These are phyloP conservation scores for Taxidea taxus DNA, from an alignment of 2,113 vertebrate genomes.

Conservation along the genomic window DNA sequence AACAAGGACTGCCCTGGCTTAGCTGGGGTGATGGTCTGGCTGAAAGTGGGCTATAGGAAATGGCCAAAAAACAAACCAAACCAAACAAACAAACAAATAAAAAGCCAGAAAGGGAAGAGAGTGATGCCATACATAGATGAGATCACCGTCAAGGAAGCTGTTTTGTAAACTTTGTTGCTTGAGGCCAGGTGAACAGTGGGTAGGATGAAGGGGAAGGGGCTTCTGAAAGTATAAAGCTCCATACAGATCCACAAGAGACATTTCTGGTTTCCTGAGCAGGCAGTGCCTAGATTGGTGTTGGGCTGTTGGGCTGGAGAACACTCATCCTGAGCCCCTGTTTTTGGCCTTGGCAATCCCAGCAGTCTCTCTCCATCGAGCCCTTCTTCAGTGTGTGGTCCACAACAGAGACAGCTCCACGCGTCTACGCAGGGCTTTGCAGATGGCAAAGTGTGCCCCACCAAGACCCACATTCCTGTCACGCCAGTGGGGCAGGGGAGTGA, in stretches of 20 bases:
- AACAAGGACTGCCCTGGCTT: background rate
- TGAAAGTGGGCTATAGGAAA: background rate
- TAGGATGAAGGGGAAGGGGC: background rate
- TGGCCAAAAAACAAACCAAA: background rate
- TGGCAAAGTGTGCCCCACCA: background rate
- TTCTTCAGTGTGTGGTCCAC: background rate
- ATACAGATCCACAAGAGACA: accelerated
- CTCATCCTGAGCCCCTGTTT: background rate
- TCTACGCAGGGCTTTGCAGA: background rate
- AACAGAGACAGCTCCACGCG: background rate
- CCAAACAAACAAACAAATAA: background rate
- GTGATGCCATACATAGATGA: background rate
- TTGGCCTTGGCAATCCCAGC: background rate
- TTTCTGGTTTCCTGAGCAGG: background rate
- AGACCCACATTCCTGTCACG: background rate
- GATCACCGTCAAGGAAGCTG: background rate
- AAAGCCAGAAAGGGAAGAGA: background rate
- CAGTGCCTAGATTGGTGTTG: background rate
- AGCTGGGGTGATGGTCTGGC: background rate
- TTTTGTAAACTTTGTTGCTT: background rate
- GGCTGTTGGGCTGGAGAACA: too few species aligned
- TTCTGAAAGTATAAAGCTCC: background rate
- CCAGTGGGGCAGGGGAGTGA: background rate
- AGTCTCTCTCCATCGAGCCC: background rate
- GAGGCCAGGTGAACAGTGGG: background rate